These are phyloP conservation scores for Montipora efflorescens DNA, from an alignment of 64 coral and sea anemone species.

Conservation along the genomic window DNA sequence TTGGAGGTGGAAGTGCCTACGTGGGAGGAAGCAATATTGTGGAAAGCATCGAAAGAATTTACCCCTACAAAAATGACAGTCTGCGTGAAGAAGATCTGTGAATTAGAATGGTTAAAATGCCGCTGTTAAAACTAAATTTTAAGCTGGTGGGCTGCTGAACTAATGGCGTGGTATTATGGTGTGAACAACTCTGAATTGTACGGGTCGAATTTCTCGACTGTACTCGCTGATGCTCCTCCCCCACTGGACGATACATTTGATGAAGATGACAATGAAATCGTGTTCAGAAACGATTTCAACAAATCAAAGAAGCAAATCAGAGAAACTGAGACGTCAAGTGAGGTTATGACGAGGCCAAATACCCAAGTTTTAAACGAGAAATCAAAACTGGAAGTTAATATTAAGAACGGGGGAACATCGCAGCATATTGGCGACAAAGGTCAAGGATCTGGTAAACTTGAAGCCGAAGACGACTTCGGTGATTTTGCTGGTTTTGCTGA, in stretches of 20 bases:
- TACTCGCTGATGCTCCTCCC: slow-evolving; percentile 78
- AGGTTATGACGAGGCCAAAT: not conserved
- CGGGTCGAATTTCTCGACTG: slow-evolving; percentile 77
- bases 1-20: not conserved
- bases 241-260: slow-evolving; percentile 68
- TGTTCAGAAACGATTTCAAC: slow-evolving; percentile 44
- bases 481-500: slow-evolving; percentile 66
- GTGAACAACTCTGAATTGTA: slow-evolving; percentile 68
- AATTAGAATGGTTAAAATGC: too few relatives aligned
- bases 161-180: slow-evolving; percentile 49
- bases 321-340: not conserved
- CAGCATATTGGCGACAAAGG: not conserved
- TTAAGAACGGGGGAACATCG: not conserved
- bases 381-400: not conserved
- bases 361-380: not conserved
- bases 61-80: not conserved
- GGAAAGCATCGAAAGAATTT: not conserved
- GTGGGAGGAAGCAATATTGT: slow-evolving; percentile 21
- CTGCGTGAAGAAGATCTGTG: not conserved
- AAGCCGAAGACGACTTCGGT: slow-evolving; percentile 62
- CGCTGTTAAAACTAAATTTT: too few relatives aligned
- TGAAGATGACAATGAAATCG: slow-evolving; percentile 83
- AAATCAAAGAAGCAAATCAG: slow-evolving; percentile 35
- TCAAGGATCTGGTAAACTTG: not conserved
- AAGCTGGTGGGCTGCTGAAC: not conserved